These are phyloP conservation scores for Mesorhabditis sp. DNA, from an alignment of 2,888 invertebrate genomes.

Conservation along the genomic window DNA sequence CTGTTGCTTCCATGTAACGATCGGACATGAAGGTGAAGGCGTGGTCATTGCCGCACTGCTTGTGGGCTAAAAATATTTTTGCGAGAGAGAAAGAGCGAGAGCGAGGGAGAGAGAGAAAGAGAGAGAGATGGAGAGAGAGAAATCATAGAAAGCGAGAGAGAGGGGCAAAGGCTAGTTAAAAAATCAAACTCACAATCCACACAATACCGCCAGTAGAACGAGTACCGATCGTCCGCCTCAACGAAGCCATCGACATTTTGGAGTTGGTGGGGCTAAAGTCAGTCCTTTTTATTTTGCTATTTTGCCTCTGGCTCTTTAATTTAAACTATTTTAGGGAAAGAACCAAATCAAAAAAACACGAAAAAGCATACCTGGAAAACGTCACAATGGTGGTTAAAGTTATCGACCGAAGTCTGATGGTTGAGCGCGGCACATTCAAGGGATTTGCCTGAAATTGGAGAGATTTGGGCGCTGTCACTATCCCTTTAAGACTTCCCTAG, in stretches of 20 bases:
- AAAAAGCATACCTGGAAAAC: slow-evolving; percentile 31
- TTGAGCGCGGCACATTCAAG: slow-evolving; percentile 56
- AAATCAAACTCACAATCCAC: slow-evolving; percentile 35
- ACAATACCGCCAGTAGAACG: slow-evolving; percentile 59
- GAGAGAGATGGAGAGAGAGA: no score
- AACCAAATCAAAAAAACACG: slow-evolving; percentile 17
- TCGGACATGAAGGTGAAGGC: slow-evolving; percentile 57
- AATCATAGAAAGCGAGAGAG: no score
- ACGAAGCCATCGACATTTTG: slow-evolving; percentile 56
- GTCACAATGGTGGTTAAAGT: slow-evolving; percentile 54
- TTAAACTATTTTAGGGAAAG: not conserved
- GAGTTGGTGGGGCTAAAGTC: slow-evolving; percentile 40
- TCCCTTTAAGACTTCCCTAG: not conserved
- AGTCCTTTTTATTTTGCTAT: not conserved
- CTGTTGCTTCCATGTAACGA: slow-evolving; percentile 51
- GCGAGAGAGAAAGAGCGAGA: no score
- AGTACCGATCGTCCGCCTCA: slow-evolving; percentile 57
- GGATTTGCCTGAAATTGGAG: slow-evolving; percentile 18
- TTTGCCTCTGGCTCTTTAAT: no score
- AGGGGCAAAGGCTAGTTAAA: not conserved
- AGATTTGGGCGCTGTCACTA: not conserved
- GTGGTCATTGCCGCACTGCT: slow-evolving; percentile 52
- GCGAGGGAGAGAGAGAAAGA: no score
- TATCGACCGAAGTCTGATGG: slow-evolving; percentile 50
- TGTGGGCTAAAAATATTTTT: slow-evolving; percentile 38